Evolutionary conservation across 2,888 invertebrate genomes (phyloP), one percentile per base, ranked within the genome.

Genomic region (Sericinus montela): DNA sequence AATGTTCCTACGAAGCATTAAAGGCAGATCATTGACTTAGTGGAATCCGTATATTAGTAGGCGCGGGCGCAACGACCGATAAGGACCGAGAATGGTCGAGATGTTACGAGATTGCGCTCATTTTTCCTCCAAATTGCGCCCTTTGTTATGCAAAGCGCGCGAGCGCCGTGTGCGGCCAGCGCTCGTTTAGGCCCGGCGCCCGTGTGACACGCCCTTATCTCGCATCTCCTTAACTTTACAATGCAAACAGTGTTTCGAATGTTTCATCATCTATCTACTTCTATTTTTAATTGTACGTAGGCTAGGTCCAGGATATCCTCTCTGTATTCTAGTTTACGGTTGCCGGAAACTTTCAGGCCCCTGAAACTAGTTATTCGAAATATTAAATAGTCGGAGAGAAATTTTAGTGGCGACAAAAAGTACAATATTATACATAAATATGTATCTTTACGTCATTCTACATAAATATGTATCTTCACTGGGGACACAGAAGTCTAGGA

Each of bases 91-190:
- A 62, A 60, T 62, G 52, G 54, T 62, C 65, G 71, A 81, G 80
- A 80, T 79, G 70, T 69, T 64, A 66, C 67, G 65, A 80, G 82
- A 84, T 84, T 80, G 84, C 61, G 72, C 65, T 80, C 83, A 86
- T 88, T 86, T 87, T 84, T 83, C 85, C 71, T 83, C 86, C 86
- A 86, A 88, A 88, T 86, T 88, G 85, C 84, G 73, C 73, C 77
- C 81, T 87, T 88, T 88, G 86, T 88, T 83, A 87, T 86, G 87
- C 87, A 86, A 86, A 87, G 85, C 80, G 84, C 80, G 81, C 74
- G 69, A 66, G 75, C 86, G 78, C 86, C 77, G 86, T 88, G 87
- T 88, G 87, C 86, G 87, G 87, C 72, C 82, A 56, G 67, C 80
- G 79, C 69, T 75, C 75, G 80, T 78, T 76, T 78, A 14, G 5